These are phyloP conservation scores for Illadopsis cleaveri DNA, from an alignment of 2,113 vertebrate species.

Conservation along the genomic window DNA sequence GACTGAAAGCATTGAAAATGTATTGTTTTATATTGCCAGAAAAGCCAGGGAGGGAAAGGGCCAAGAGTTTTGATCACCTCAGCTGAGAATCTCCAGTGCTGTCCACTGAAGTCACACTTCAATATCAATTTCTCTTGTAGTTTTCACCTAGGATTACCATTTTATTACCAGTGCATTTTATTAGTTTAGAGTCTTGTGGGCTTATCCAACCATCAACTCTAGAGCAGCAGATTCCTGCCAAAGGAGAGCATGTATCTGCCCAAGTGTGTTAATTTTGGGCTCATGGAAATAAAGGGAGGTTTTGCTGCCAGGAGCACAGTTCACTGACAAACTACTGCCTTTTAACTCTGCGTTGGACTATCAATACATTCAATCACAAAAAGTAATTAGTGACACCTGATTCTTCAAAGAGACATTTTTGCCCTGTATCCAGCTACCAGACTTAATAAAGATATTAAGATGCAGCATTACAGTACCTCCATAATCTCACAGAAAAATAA, in stretches of 20 bases:
- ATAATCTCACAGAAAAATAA: no score
- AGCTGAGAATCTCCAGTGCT: neutral
- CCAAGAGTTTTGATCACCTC: neutral
- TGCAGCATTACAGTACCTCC: no score
- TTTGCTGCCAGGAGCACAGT: neutral
- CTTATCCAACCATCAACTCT: neutral
- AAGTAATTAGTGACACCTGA: neutral
- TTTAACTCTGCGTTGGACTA: neutral
- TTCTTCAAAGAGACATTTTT: neutral
- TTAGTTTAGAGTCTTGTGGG: neutral
- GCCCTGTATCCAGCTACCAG: neutral
- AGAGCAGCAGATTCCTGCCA: neutral
- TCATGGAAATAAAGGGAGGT: neutral
- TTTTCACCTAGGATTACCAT: neutral
- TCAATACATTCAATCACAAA: neutral
- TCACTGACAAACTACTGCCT: neutral
- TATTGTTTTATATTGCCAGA: neutral
- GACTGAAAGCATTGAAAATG: neutral
- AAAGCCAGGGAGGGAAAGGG: neutral
- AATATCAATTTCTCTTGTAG: neutral
- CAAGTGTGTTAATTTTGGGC: accelerated
- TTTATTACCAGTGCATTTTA: neutral
- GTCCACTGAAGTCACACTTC: neutral
- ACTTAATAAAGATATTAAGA: neutral
- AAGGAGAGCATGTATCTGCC: neutral